Conservation (phyloP, 2,797 vertebrate genomes). For the Micromesistius poutassou region DNA sequence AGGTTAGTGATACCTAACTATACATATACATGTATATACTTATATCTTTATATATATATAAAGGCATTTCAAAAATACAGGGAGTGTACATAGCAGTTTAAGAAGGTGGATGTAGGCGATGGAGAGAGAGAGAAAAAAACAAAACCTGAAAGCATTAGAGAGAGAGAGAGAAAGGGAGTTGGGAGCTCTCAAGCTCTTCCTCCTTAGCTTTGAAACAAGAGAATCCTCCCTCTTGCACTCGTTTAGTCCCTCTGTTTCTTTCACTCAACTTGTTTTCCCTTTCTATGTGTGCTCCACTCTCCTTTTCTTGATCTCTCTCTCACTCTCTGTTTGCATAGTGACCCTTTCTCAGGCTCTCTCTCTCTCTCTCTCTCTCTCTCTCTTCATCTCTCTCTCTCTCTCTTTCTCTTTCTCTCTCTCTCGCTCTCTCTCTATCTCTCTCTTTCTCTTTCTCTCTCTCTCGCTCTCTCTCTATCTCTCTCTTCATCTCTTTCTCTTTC, state of each 20-base stretch:
- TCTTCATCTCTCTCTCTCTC: neutral
- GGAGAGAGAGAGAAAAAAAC: neutral
- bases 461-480: constrained; percentile 41
- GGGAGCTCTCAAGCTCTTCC: constrained; percentile 1
- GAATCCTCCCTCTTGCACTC: constrained; percentile 4
- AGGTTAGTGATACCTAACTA: too few species aligned
- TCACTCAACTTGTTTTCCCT: neutral
- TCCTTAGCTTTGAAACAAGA: constrained; percentile 6
- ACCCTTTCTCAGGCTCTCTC: neutral
- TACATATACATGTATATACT: too few species aligned
- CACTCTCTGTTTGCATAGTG: neutral
- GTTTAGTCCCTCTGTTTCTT: neutral
- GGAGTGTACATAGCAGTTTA: too few species aligned
- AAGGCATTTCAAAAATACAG: too few species aligned
- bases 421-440: neutral
- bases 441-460: constrained; percentile 27
- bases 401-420: neutral
- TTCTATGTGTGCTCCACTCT: neutral
- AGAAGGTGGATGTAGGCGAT: neutral
- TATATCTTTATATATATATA: too few species aligned
- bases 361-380: neutral
- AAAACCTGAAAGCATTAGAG: constrained; percentile 26
- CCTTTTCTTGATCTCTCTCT: neutral
- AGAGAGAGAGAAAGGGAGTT: constrained; percentile 38
- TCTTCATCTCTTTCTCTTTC: too few species aligned